These are phyloP conservation scores for Tricholauxania praeusta DNA, from an alignment of 2,888 invertebrate genomes.

Conservation along the genomic window DNA sequence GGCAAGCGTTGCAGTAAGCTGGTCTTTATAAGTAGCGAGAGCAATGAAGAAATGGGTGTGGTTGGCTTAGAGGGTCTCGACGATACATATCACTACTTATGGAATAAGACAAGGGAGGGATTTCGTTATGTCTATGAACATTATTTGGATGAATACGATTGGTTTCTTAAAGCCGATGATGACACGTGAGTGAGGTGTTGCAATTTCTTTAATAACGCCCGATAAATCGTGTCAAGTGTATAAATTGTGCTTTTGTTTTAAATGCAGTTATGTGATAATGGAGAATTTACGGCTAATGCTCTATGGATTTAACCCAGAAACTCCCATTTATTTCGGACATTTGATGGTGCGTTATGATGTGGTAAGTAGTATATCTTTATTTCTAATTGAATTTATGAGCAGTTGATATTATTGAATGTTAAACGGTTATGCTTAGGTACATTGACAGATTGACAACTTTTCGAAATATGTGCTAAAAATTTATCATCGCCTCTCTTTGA, in stretches of 20 bases:
- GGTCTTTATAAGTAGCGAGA: slow-evolving; percentile 84
- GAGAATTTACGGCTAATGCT: slow-evolving; percentile 95
- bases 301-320: slow-evolving; percentile 76
- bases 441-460: too few relatives aligned
- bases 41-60: slow-evolving; percentile 80
- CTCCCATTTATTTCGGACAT: slow-evolving; percentile 90
- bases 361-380: slow-evolving; percentile 50
- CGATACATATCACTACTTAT: slow-evolving; percentile 79
- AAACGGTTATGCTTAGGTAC: too few relatives aligned
- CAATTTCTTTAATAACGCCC: not conserved
- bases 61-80: slow-evolving; percentile 85
- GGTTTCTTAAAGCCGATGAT: slow-evolving; percentile 98
- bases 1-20: slow-evolving; percentile 88
- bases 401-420: too few relatives aligned
- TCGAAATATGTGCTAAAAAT: too few relatives aligned
- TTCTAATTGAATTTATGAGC: too few relatives aligned
- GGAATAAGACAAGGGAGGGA: slow-evolving; percentile 96
- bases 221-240: not conserved
- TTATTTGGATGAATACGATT: slow-evolving; percentile 87
- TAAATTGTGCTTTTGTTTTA: slow-evolving; percentile 6
- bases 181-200: slow-evolving; percentile 85
- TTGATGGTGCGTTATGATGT: slow-evolving; percentile 59
- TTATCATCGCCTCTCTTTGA: too few relatives aligned
- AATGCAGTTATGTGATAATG: slow-evolving; percentile 87
- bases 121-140: slow-evolving; percentile 88